Percentiles rank a stretch among this genome's conserved stretches.
These are phyloP conservation scores for Agapostemon virescens DNA, from an alignment of 2,888 invertebrate species.

Conservation along the genomic window DNA sequence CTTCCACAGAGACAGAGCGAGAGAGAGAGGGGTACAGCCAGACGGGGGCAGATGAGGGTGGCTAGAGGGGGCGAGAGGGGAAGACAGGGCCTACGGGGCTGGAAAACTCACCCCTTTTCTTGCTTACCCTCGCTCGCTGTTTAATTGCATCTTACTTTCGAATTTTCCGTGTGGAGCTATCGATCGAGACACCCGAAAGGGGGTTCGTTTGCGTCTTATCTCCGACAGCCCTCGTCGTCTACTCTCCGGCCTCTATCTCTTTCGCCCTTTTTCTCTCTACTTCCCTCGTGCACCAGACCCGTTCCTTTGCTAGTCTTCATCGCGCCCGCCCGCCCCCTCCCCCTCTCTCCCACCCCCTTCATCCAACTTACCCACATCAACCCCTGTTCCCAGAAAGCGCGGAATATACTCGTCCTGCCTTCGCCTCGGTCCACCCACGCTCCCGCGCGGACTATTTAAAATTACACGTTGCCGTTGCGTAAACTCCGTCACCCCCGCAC, in stretches of 20 bases:
- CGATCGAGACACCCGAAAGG: constrained; percentile 79
- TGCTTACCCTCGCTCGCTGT: constrained; percentile 80
- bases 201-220: constrained; percentile 81
- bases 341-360: constrained; percentile 42
- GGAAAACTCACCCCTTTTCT: constrained; percentile 81
- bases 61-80: constrained; percentile 38
- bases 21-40: constrained; percentile 55
- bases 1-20: constrained; percentile 59
- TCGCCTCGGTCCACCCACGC: constrained; percentile 63
- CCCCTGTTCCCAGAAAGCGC: constrained; percentile 64
- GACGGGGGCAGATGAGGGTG: constrained; percentile 30
- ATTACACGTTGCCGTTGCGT: constrained; percentile 73
- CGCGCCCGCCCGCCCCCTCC: background rate
- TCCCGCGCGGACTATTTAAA: constrained; percentile 79
- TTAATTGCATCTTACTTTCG: constrained; percentile 81
- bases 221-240: constrained; percentile 77
- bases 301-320: constrained; percentile 56
- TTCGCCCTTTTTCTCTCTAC: constrained; percentile 63
- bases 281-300: constrained; percentile 56
- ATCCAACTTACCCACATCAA: constrained; percentile 69
- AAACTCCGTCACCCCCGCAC: background rate
- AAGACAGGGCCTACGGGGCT: constrained; percentile 71
- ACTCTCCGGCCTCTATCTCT: constrained; percentile 64
- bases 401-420: constrained; percentile 57
- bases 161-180: constrained; percentile 81